Conservation (phyloP, 1,140 invertebrate genomes). For the Aphelinus certus region DNA sequence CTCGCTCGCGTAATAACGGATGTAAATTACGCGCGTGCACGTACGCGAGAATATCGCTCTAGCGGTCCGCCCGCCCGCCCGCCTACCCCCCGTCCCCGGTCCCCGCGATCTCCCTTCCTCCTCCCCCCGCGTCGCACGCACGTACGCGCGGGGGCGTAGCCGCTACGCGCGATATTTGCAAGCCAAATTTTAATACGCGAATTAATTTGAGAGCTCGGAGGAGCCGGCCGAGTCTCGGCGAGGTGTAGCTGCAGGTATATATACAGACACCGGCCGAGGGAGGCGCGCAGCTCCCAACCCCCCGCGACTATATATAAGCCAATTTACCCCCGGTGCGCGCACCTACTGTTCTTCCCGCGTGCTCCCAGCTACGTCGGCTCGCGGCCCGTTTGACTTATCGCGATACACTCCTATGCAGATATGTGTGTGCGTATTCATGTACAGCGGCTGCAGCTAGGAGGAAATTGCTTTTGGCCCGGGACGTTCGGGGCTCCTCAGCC, state of each 20-base stretch:
- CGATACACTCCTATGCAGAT: no score
- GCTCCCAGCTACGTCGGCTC: no score
- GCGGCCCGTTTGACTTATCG: no score
- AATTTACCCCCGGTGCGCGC: constrained; percentile 51
- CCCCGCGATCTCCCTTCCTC: constrained; percentile 11
- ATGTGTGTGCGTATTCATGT: no score
- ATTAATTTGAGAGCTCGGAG: constrained; percentile 64
- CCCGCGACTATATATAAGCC: constrained; percentile 38
- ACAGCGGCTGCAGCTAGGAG: not conserved
- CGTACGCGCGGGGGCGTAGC: not conserved
- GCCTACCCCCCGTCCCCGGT: not conserved
- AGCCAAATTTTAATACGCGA: constrained; percentile 69
- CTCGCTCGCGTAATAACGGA: constrained; percentile 63
- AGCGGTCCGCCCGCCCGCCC: not conserved
- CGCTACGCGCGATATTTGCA: constrained; percentile 63
- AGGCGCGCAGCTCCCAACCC: no score
- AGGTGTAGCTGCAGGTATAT: no score
- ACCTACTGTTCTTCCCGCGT: not conserved
- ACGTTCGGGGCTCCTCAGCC: not conserved
- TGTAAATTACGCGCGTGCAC: constrained; percentile 65
- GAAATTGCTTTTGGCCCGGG: constrained; percentile 2
- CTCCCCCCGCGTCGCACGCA: constrained; percentile 16
- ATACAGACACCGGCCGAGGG: no score
- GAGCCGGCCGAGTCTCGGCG: not conserved
- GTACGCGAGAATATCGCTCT: constrained; percentile 42